Evolutionary conservation across 1,140 invertebrate species (phyloP), one percentile per base, ranked within the genome.

Genomic region (Leptonema lineaticorne): DNA sequence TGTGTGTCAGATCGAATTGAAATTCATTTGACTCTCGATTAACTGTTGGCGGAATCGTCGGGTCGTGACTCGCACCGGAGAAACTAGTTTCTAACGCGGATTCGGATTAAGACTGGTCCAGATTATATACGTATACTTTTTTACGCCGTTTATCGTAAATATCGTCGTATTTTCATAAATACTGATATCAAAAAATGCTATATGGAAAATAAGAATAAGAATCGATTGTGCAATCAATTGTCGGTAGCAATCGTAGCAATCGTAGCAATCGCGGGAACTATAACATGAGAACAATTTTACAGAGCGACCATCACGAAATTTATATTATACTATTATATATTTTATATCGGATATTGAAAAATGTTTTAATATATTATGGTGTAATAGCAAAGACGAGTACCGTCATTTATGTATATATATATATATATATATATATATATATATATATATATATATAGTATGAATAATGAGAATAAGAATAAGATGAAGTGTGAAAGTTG

Each of bases 401-500:
- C n/a, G n/a, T n/a, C n/a, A n/a, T n/a, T n/a, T n/a, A 33, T 11
- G 5, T 11, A 33, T 33, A 33, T 33, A 33, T 11, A 33, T 33
- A 33, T 11, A 33, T 33, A 33, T 33, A 11, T 33, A 33, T 33
- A 11, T 33, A 33, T 33, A 11, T 33, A 33, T 33, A 11, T 33
- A 33, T 11, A 33, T 33, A 33, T 11, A 33, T 33, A 33, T 33
- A 11, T 33, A 33, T 11, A 33, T 33, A 33, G 5, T 11, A 33
- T 11, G 22, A 7, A 4, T 7, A 26, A 53, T 7, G 22, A 48
- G 18, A 20, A 48, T 26, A 41, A 62, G 28, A 62, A 58, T 29
- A 45, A 62, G 58, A 18, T 45, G 29, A 30, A n/a, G 18, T 50
- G 62, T 64, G 62, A 64, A 64, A 64, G 62, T 64, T 64, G 62